A percentile compares a stretch with the other conserved stretches of the same genome.
These are phyloP conservation scores for Dolichomitus sp. DNA, from an alignment of 2,888 invertebrate species.

Conservation along the genomic window DNA sequence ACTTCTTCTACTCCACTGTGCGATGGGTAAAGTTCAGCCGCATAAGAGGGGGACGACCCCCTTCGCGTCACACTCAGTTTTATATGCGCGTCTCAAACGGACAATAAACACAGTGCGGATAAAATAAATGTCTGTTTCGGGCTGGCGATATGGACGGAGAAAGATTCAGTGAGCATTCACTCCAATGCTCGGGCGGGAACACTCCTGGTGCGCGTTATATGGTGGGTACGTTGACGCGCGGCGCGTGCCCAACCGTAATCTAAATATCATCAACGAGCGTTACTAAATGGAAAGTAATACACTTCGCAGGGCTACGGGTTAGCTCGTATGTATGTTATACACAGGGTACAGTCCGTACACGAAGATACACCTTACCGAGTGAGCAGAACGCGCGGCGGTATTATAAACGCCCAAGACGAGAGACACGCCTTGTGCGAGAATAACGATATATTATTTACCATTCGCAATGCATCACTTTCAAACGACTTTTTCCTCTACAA, in stretches of 20 bases:
- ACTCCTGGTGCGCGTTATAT: constrained; percentile 22
- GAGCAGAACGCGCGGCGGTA: constrained; percentile 48
- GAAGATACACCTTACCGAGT: constrained; percentile 52
- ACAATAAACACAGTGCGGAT: constrained; percentile 57
- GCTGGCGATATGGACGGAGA: constrained; percentile 13
- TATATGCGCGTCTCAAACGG: constrained; percentile 53
- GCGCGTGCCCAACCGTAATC: constrained; percentile 71
- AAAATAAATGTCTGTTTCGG: constrained; percentile 44
- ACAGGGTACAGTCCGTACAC: constrained; percentile 3
- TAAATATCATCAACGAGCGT: constrained; percentile 73
- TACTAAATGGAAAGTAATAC: constrained; percentile 72
- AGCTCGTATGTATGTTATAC: not conserved
- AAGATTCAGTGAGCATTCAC: constrained; percentile 59
- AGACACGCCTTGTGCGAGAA: constrained; percentile 67
- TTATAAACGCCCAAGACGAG: constrained; percentile 65
- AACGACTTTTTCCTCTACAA: constrained; percentile 63
- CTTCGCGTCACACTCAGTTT: constrained; percentile 28
- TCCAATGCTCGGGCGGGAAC: constrained; percentile 26
- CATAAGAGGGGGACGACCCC: not conserved
- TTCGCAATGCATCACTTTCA: constrained; percentile 71
- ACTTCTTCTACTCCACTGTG: constrained; percentile 44
- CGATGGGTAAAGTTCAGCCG: constrained; percentile 48
- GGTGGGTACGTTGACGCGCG: constrained; percentile 63
- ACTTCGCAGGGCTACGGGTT: constrained; percentile 52
- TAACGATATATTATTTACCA: constrained; percentile 72